A percentile compares a stretch with the other conserved stretches of the same genome.
Conservation (phyloP, 1,140 invertebrate genomes). For the Mizuhopecten yessoensis region DNA sequence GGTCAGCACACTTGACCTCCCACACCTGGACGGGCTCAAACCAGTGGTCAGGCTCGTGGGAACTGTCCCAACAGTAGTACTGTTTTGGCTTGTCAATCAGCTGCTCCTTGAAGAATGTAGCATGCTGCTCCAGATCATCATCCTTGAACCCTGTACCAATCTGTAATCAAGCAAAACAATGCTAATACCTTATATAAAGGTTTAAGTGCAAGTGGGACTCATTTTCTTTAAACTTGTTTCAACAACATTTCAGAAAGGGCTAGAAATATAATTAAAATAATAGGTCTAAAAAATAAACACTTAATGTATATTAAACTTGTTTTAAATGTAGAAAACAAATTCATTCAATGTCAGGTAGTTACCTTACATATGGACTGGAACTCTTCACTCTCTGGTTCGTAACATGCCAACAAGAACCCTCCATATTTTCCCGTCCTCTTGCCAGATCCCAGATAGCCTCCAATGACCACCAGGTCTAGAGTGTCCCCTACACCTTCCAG, state of each 20-base stretch:
- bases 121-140: slow-evolving; percentile 92
- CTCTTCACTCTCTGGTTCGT: slow-evolving; percentile 95
- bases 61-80: slow-evolving; percentile 92
- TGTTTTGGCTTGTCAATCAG: slow-evolving; percentile 90
- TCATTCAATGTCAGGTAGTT: slow-evolving; percentile 70
- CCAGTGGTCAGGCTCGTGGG: slow-evolving; percentile 96
- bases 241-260: too few relatives aligned
- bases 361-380: slow-evolving; percentile 97
- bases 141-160: slow-evolving; percentile 99
- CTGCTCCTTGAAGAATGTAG: slow-evolving; percentile 90
- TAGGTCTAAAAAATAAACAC: too few relatives aligned
- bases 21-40: slow-evolving; percentile 96
- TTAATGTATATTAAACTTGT: too few relatives aligned
- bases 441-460: slow-evolving; percentile 96
- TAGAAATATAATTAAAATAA: too few relatives aligned
- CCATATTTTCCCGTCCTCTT: slow-evolving; percentile 97
- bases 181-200: too few relatives aligned
- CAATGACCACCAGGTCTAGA: slow-evolving; percentile 96
- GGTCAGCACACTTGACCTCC: slow-evolving; percentile 99
- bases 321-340: too few relatives aligned
- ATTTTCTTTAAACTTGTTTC: too few relatives aligned
- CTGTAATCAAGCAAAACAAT: too few relatives aligned
- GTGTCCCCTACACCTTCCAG: slow-evolving; percentile 97
- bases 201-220: too few relatives aligned
- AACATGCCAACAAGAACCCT: slow-evolving; percentile 98